Evolutionary conservation across 2,888 invertebrate species (phyloP).

Genomic region (Caenorhabditis sp.): DNA sequence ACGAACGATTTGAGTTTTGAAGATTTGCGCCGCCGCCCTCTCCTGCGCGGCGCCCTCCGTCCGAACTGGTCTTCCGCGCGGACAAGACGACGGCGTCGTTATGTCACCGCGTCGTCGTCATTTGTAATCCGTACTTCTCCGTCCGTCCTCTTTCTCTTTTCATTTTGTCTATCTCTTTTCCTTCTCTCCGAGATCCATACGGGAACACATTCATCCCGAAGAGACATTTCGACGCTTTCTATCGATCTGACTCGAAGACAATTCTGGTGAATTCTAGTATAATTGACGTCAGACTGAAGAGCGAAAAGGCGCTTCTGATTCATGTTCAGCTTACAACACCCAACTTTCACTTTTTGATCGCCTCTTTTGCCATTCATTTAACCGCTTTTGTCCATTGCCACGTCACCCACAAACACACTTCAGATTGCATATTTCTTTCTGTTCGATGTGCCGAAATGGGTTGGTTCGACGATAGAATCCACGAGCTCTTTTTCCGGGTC

Average conservation of each 20-base stretch:
- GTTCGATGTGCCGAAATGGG: slow-evolving; percentile 48
- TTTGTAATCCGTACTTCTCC: slow-evolving; percentile 46
- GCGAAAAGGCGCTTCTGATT: too few species aligned
- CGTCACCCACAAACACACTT: slow-evolving; percentile 5
- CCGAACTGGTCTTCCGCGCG: slow-evolving; percentile 55
- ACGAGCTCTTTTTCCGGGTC: slow-evolving; percentile 68
- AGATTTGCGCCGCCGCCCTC: slow-evolving; percentile 13
- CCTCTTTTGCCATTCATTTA: background rate
- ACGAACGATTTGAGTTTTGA: slow-evolving; percentile 17
- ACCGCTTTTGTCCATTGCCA: background rate
- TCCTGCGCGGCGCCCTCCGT: slow-evolving; percentile 5
- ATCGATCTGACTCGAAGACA: too few species aligned
- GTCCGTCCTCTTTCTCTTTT: slow-evolving; percentile 24
- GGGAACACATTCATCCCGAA: slow-evolving; percentile 7
- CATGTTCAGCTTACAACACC: slow-evolving; percentile 14
- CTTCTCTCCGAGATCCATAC: slow-evolving; percentile 33
- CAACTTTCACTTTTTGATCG: slow-evolving; percentile 30
- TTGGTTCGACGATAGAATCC: slow-evolving; percentile 52
- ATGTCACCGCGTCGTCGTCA: slow-evolving; percentile 44
- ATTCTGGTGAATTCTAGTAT: too few species aligned
- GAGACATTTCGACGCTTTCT: slow-evolving; percentile 26
- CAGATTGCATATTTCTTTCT: slow-evolving; percentile 1
- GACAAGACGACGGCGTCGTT: slow-evolving; percentile 10
- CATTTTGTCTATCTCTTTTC: slow-evolving; percentile 25
- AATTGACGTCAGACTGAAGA: slow-evolving; percentile 21